These are phyloP conservation scores for chimpanzee (Pan troglodytes) DNA, from an alignment of 2,113 vertebrate genomes.

Conservation along the genomic window NHGRI_mPanTro3-v2.1_pri NC_086015.1:164696501-164697000, in stretches of 20 bases:
- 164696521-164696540: neutral
- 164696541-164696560: neutral
- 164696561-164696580: neutral
- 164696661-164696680: neutral
- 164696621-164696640: conserved; percentile 22
- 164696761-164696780: conserved; percentile 40
- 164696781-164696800: conserved; percentile 53
- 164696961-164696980: conserved; percentile 71
- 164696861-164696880: conserved; percentile 46
- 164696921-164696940: conserved; percentile 71
- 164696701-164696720: conserved; percentile 27
- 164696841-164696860: conserved; percentile 65
- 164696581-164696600: neutral
- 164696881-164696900: conserved; percentile 59
- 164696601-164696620: neutral
- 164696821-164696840: conserved; percentile 73
- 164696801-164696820: conserved; percentile 47
- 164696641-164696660: neutral
- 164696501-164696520: neutral
- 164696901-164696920: conserved; percentile 64
- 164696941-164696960: conserved; percentile 71
- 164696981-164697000: conserved; percentile 71
- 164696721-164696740: conserved; percentile 32
- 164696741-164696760: conserved; percentile 51
- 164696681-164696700: neutral